Evolutionary conservation across 2,888 invertebrate genomes (phyloP), one percentile per base, ranked within the genome.

Genomic region (Athripsodes cinereus): DNA sequence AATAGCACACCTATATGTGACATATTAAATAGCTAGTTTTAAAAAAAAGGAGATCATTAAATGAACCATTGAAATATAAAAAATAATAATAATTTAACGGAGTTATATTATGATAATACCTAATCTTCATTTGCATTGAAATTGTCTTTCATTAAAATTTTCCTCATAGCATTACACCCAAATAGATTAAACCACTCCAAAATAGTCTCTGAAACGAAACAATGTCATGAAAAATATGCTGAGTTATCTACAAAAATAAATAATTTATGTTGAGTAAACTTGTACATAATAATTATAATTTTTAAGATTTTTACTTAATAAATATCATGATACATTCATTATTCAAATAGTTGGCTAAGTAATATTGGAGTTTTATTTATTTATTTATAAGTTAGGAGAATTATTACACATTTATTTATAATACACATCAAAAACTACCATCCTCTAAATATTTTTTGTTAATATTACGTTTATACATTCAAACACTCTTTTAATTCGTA

Each of bases 271-370:
- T 18, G 2, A 20, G 6, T 19, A 48, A 18, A 16, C 48, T 6
- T 19, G 19, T 18, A 18, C 19, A 19, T 20, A 5, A 48, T 48
- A 19, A 2, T 19, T 18, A 48, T 20, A 6, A 26, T 26, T 6
- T 26, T 26, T 10, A 26, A 26, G 26, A 26, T 26, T 6, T 26
- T 26, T 26, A 26, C 10, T n/a, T 46, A n/a, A 46, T n/a, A 18
- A 57, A 40, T 55, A 53, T 55, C 61, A 57, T 59, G 54, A 59
- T 59, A 34, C 54, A 52, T 54, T 52, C 22, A 52, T 26, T 48
- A 55, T 8, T 35, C n/a, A n/a, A 50, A 52, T 26, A 16, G 31
- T 59, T 57, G 55, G 60, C 60, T 55, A 55, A 54, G 34, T 47
- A 22, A 55, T 52, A 56, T 52, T 56, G 56, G 56, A 51, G 52